These are phyloP conservation scores for Acomys russatus DNA, from an alignment of 2,797 vertebrate species.

Conservation along the genomic window DNA sequence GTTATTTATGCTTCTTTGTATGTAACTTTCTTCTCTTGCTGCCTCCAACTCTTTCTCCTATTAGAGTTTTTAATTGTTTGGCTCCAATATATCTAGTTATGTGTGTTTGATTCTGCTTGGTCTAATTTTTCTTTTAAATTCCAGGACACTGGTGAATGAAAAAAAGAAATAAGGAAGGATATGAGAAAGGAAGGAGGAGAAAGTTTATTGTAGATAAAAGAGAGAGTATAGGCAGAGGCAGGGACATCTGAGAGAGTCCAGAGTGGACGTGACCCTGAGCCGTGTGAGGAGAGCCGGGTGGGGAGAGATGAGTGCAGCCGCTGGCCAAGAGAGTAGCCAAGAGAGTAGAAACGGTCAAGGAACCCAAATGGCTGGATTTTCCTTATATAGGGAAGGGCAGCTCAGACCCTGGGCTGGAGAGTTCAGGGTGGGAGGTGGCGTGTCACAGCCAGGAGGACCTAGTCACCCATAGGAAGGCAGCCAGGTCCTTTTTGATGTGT, in stretches of 20 bases:
- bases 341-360: not conserved
- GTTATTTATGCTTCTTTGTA: not conserved
- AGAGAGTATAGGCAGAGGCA: not conserved
- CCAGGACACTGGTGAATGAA: not conserved
- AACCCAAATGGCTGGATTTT: not conserved
- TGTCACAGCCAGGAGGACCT: not conserved
- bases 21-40: not conserved
- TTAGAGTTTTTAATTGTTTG: not conserved
- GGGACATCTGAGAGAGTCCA: not conserved
- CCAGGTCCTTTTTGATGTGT: not conserved
- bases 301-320: not conserved
- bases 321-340: not conserved
- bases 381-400: not conserved
- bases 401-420: not conserved
- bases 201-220: not conserved
- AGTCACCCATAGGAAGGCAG: not conserved
- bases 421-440: not conserved
- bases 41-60: not conserved
- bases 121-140: conserved; percentile 17
- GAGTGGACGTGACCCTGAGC: not conserved
- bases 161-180: not conserved
- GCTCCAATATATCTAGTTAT: not conserved
- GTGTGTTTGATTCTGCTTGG: not conserved
- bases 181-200: not conserved
- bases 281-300: not conserved